phyloP scores from a whole-genome alignment of 2,113 vertebrate genomes.

The Sarotherodon lohbergeri region DNA sequence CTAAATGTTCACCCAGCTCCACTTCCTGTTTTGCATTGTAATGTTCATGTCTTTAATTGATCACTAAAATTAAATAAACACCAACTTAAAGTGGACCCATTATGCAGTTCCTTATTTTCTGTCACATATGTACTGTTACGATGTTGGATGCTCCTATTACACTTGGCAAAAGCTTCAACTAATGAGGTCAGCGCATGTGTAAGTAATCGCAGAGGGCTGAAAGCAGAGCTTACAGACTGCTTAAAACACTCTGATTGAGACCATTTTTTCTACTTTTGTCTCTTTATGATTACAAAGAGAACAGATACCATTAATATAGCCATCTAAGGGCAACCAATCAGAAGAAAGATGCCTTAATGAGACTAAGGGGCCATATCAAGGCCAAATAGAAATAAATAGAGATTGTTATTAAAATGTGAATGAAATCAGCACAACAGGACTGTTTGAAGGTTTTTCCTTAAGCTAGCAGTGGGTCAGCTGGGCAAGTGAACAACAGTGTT shows the following conservation, averaged over 20 bases:
- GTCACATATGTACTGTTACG: background rate
- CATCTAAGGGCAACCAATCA: background rate
- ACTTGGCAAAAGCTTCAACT: background rate
- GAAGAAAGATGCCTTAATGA: background rate
- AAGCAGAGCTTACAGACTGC: background rate
- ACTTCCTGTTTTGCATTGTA: background rate
- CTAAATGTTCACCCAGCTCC: background rate
- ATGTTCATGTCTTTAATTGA: background rate
- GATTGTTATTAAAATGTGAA: background rate
- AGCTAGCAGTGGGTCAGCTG: background rate
- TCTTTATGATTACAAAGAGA: background rate
- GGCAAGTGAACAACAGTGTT: background rate
- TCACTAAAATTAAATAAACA: background rate
- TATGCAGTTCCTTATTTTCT: background rate
- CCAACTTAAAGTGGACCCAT: background rate
- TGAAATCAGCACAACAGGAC: background rate
- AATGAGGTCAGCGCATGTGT: background rate
- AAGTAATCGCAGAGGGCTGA: background rate
- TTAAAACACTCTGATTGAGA: background rate
- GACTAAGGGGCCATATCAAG: background rate
- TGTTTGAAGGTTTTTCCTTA: background rate
- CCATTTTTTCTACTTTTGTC: background rate
- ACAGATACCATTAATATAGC: background rate
- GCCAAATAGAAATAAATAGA: background rate
- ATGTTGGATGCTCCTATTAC: background rate